Conservation (phyloP, 1,140 invertebrate genomes). For the Drosophila arawakana region DNA sequence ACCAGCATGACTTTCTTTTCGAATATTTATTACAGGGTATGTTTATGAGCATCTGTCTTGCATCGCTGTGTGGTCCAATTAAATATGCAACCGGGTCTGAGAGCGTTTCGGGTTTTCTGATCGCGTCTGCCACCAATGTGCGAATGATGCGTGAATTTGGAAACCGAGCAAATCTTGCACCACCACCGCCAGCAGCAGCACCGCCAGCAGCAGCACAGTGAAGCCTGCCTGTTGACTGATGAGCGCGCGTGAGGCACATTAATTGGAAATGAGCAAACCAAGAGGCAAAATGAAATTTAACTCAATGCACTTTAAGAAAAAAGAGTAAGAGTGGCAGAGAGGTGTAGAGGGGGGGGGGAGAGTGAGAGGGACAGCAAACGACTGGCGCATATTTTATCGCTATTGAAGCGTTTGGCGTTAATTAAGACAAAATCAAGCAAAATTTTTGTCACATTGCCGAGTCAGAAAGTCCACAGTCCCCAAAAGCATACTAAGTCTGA, state of each 20-base stretch:
- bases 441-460: conserved; percentile 82
- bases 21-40: conserved; percentile 7
- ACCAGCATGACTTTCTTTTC: background rate
- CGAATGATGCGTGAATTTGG: conserved; percentile 84
- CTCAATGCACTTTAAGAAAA: conserved; percentile 24
- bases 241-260: conserved; percentile 66
- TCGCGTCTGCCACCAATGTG: conserved; percentile 76
- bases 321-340: conserved; percentile 12
- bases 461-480: conserved; percentile 6
- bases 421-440: conserved; percentile 84
- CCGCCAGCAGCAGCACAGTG: no score
- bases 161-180: conserved; percentile 51
- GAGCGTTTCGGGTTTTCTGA: conserved; percentile 25
- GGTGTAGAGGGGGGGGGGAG: conserved; percentile 1
- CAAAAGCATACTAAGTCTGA: conserved; percentile 2
- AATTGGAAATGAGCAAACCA: conserved; percentile 66
- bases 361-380: conserved; percentile 17
- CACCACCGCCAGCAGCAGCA: conserved; percentile 40
- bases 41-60: conserved; percentile 31
- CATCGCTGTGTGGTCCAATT: conserved; percentile 83
- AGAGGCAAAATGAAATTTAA: conserved; percentile 2
- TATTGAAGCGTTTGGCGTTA: conserved; percentile 85
- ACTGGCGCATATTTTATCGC: conserved; percentile 83
- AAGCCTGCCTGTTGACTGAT: conserved; percentile 69
- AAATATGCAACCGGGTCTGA: conserved; percentile 67